A percentile compares a stretch with the other conserved stretches of the same genome.
Evolutionary conservation across 2,113 vertebrate genomes (phyloP).

Genomic region (Cepphus grylle): DNA sequence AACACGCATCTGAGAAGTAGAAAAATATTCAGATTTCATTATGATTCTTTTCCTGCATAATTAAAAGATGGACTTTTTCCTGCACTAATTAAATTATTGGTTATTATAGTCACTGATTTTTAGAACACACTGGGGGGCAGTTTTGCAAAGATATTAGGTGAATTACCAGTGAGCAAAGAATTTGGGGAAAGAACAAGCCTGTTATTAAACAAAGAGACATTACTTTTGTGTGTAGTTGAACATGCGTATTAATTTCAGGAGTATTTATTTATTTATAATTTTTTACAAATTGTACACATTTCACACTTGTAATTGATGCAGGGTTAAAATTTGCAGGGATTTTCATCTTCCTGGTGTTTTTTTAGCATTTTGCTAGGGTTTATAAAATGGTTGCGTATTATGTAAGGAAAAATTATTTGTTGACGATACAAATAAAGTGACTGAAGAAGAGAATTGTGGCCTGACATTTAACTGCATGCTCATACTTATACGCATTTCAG

Average conservation of each 20-base stretch:
- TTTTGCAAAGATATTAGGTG: neutral
- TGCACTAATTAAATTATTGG: neutral
- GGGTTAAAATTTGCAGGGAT: neutral
- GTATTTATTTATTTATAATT: neutral
- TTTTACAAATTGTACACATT: neutral
- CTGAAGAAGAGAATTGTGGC: neutral
- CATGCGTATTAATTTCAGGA: neutral
- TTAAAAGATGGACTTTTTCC: neutral
- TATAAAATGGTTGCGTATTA: neutral
- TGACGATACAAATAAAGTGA: neutral
- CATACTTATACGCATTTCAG: neutral
- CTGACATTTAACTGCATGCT: neutral
- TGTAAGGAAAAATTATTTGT: neutral
- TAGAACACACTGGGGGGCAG: neutral
- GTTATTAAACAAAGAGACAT: neutral
- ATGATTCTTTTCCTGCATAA: neutral
- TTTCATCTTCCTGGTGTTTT: neutral
- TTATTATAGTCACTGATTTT: neutral
- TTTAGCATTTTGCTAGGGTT: neutral
- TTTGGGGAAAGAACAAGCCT: neutral
- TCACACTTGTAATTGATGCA: neutral
- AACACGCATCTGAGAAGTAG: neutral
- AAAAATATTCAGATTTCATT: conserved; percentile 19
- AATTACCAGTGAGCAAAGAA: neutral
- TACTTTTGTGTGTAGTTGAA: neutral